Evolutionary conservation across 30 jellyfish, hydroid and myxozoan species (phyloP).

Genomic region (Mastigias papua): DNA sequence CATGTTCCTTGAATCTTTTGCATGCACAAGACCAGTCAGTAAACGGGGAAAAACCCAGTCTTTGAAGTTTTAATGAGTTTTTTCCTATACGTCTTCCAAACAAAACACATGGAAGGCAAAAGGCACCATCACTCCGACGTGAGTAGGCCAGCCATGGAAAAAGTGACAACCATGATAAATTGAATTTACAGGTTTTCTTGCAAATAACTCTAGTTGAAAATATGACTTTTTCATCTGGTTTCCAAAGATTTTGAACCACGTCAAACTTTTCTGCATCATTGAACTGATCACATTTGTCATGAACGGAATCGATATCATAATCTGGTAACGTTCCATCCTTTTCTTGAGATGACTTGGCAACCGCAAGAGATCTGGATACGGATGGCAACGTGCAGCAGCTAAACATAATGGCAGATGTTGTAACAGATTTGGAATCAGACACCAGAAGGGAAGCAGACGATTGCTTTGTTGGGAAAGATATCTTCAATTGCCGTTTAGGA

Average conservation of each 20-base stretch:
- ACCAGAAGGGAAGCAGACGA: no score
- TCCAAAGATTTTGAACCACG: not conserved
- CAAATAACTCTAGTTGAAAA: not conserved
- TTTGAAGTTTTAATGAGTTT: constrained; percentile 22
- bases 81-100: constrained; percentile 26
- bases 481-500: no score
- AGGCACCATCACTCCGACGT: constrained; percentile 11
- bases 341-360: no score
- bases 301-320: not conserved
- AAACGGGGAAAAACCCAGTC: constrained; percentile 8
- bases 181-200: not conserved
- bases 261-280: not conserved
- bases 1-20: not conserved
- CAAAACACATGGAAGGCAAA: constrained; percentile 56
- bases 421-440: no score
- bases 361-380: no score
- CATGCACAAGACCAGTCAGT: constrained; percentile 42
- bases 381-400: no score
- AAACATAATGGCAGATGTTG: no score
- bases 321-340: no score
- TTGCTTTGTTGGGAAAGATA: not conserved
- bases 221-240: not conserved
- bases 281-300: not conserved
- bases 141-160: not conserved
- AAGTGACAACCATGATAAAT: not conserved